phyloP scores from a whole-genome alignment of 1,140 invertebrate genomes.

The Achroia grisella region DNA sequence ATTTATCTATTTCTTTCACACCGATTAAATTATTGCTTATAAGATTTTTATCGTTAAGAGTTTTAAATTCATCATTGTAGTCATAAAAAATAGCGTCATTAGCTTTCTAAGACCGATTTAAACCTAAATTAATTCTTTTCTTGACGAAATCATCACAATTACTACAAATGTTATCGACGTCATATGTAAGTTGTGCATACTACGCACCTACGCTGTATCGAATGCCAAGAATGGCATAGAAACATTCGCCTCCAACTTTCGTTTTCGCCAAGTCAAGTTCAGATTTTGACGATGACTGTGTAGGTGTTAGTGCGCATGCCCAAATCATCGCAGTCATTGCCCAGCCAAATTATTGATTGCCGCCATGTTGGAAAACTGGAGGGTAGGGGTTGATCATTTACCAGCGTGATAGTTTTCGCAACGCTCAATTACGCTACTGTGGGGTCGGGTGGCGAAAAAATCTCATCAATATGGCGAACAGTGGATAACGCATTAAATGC shows the following conservation, averaged over 20 bases:
- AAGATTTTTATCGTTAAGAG: too few relatives aligned
- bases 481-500: slow-evolving; percentile 67
- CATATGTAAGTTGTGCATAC: neutral
- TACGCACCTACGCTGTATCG: neutral
- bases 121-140: too few relatives aligned
- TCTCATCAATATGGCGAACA: slow-evolving; percentile 63
- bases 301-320: slow-evolving; percentile 46
- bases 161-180: neutral
- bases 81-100: neutral
- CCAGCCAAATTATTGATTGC: slow-evolving; percentile 71
- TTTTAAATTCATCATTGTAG: neutral
- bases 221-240: slow-evolving; percentile 59
- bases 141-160: neutral
- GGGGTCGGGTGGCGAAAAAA: slow-evolving; percentile 51
- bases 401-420: slow-evolving; percentile 71
- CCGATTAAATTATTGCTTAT: too few relatives aligned
- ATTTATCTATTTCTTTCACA: too few relatives aligned
- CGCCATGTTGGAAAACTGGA: slow-evolving; percentile 64
- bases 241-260: slow-evolving; percentile 69
- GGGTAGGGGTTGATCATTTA: slow-evolving; percentile 55
- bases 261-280: slow-evolving; percentile 73
- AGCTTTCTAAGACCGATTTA: too few relatives aligned
- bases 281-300: slow-evolving; percentile 67
- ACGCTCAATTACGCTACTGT: slow-evolving; percentile 65
- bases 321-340: slow-evolving; percentile 71